Conservation (phyloP, 2,797 vertebrate species). For the Carduelis carduelis region DNA sequence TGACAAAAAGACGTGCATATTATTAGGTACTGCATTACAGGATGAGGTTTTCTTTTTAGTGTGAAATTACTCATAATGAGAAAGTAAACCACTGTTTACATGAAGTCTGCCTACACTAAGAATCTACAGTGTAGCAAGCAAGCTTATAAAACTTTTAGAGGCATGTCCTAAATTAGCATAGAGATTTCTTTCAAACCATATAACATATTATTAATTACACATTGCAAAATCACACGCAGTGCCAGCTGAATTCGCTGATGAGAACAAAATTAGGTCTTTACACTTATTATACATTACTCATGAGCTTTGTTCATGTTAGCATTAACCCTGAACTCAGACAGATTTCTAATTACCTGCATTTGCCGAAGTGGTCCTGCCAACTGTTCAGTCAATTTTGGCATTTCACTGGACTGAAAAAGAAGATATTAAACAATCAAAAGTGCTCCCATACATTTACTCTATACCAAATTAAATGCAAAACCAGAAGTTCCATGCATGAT, state of each 20-base stretch:
- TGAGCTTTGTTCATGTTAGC: background rate
- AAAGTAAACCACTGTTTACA: background rate
- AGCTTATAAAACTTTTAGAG: background rate
- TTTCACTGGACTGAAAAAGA: slow-evolving; percentile 88
- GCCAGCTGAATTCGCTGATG: background rate
- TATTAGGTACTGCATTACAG: background rate
- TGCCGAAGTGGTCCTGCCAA: slow-evolving; percentile 93
- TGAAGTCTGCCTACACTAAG: background rate
- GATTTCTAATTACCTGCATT: slow-evolving; percentile 87
- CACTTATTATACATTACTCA: background rate
- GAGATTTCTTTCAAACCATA: background rate
- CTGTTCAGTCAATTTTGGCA: slow-evolving; percentile 95
- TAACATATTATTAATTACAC: background rate
- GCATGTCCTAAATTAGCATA: background rate
- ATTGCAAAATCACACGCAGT: background rate
- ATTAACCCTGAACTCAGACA: background rate
- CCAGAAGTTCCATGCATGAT: accelerated
- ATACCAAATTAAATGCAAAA: background rate
- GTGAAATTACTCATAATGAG: background rate
- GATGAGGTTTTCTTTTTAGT: background rate
- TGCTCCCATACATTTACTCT: background rate
- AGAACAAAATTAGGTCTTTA: background rate
- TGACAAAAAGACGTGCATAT: background rate
- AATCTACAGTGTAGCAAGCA: background rate
- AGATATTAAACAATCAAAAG: background rate